phyloP scores from a whole-genome alignment of 2,888 invertebrate genomes.

The Limnephilus lunatus region DNA sequence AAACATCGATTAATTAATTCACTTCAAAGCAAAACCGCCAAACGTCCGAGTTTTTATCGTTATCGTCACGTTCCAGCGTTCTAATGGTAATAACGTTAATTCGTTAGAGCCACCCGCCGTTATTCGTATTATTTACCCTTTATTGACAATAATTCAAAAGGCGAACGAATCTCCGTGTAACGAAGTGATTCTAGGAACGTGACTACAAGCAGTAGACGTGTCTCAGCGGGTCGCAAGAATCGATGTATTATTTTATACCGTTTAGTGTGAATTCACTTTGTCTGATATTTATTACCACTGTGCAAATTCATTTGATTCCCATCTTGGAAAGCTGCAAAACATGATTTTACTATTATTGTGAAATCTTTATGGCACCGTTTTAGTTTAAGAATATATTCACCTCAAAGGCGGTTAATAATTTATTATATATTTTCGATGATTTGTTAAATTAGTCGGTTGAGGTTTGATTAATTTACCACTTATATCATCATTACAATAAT shows the following conservation, averaged over 20 bases:
- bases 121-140: background rate
- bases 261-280: background rate
- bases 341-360: too few species aligned
- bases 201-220: background rate
- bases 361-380: too few species aligned
- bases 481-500: too few species aligned
- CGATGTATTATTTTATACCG: background rate
- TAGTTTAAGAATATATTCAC: too few species aligned
- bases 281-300: background rate
- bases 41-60: background rate
- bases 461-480: too few species aligned
- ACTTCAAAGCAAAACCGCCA: background rate
- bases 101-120: background rate
- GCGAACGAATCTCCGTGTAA: background rate
- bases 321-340: background rate
- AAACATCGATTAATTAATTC: background rate
- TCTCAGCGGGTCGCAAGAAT: background rate
- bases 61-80: background rate
- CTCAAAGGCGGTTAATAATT: too few species aligned
- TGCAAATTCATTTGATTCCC: too few species aligned
- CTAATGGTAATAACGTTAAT: background rate
- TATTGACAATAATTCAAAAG: background rate
- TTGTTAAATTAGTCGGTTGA: too few species aligned
- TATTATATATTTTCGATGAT: too few species aligned
- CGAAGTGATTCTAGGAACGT: background rate